Conservation (phyloP, 2,888 invertebrate genomes). For the Drosophila algonquin region DNA sequence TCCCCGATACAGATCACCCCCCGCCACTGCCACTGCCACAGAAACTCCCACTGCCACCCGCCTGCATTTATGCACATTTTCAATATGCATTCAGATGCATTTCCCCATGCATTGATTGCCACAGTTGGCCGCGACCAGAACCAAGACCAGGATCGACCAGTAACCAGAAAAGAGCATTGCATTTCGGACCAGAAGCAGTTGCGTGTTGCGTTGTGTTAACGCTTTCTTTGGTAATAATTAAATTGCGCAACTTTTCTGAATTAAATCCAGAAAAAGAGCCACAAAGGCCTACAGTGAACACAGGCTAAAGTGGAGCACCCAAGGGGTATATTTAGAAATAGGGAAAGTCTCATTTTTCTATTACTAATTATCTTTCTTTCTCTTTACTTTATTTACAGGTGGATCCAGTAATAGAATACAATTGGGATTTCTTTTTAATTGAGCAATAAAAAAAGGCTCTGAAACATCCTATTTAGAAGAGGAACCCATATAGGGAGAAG, state of each 20-base stretch:
- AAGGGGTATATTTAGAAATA: too few species aligned
- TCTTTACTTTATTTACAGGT: neutral
- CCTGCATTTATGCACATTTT: conserved; percentile 61
- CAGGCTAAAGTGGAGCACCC: too few species aligned
- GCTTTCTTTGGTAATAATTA: conserved; percentile 29
- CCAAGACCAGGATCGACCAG: neutral
- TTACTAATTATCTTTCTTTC: neutral
- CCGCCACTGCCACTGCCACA: neutral
- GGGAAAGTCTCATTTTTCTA: neutral
- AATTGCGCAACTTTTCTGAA: conserved; percentile 21
- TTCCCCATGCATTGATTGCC: conserved; percentile 43
- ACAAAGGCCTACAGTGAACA: too few species aligned
- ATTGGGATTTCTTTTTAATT: neutral
- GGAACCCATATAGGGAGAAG: too few species aligned
- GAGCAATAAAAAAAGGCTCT: neutral
- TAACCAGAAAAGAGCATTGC: conserved; percentile 23
- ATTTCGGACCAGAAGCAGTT: conserved; percentile 2
- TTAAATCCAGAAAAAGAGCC: too few species aligned
- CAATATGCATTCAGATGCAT: conserved; percentile 56
- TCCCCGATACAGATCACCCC: neutral
- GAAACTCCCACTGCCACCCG: too few species aligned
- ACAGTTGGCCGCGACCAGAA: conserved; percentile 11
- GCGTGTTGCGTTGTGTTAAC: conserved; percentile 33
- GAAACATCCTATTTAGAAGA: too few species aligned
- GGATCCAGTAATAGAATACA: neutral